Conservation (phyloP, 1,140 invertebrate genomes). For the Octopus sinensis region DNA sequence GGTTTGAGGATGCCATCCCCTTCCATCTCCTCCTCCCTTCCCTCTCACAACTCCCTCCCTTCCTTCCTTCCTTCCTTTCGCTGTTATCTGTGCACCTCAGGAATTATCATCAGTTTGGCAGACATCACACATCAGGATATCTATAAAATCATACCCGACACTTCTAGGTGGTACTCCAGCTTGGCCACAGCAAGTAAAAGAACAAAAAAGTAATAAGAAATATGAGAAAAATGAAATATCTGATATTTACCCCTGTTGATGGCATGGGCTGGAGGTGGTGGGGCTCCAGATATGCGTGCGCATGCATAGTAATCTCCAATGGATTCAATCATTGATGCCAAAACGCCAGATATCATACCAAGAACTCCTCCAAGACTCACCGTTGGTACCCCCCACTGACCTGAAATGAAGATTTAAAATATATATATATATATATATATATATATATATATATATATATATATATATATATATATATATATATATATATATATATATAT, state of each 20-base stretch:
- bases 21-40: no score
- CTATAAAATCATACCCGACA: no score
- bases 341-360: slow-evolving; percentile 78
- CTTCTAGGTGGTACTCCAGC: no score
- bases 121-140: no score
- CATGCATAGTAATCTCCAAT: slow-evolving; percentile 87
- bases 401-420: slow-evolving; percentile 49
- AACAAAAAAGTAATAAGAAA: no score
- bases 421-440: slow-evolving; percentile 12
- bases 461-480: slow-evolving; percentile 1
- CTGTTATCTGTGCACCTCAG: no score
- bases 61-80: no score
- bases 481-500: slow-evolving; percentile 17
- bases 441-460: slow-evolving; percentile 21
- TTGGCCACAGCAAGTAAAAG: no score
- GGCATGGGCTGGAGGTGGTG: slow-evolving; percentile 78
- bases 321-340: slow-evolving; percentile 81
- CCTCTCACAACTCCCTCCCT: no score
- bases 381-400: slow-evolving; percentile 82
- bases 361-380: slow-evolving; percentile 71
- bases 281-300: slow-evolving; percentile 73
- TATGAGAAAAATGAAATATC: no score
- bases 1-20: no score
- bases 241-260: slow-evolving; percentile 59
- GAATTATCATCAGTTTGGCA: no score